phyloP scores from a whole-genome alignment of 2,888 invertebrate genomes.

The Phalera bucephala region DNA sequence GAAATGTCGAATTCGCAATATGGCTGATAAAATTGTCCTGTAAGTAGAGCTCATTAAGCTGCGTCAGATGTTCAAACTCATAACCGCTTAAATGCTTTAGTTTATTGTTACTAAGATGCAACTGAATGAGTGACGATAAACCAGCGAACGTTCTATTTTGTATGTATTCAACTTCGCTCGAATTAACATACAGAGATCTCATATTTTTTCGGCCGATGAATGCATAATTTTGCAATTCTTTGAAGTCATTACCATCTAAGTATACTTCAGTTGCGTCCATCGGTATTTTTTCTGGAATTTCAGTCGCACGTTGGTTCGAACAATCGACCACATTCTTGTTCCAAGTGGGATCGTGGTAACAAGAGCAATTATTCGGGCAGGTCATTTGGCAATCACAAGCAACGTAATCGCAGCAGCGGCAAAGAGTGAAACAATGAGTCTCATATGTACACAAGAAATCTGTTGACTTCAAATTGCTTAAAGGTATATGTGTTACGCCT shows the following conservation, averaged over 20 bases:
- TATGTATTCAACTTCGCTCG: slow-evolving; percentile 91
- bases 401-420: slow-evolving; percentile 97
- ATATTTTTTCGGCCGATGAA: slow-evolving; percentile 96
- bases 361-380: slow-evolving; percentile 96
- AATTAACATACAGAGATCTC: slow-evolving; percentile 93
- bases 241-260: slow-evolving; percentile 94
- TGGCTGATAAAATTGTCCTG: slow-evolving; percentile 91
- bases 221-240: slow-evolving; percentile 92
- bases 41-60: slow-evolving; percentile 91
- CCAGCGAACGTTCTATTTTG: slow-evolving; percentile 95
- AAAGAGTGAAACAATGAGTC: slow-evolving; percentile 95
- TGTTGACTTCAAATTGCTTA: slow-evolving; percentile 88
- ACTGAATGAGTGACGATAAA: slow-evolving; percentile 88
- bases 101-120: slow-evolving; percentile 94
- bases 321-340: slow-evolving; percentile 96
- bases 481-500: slow-evolving; percentile 89
- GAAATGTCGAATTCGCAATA: slow-evolving; percentile 91
- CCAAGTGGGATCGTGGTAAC: slow-evolving; percentile 97
- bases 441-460: slow-evolving; percentile 96
- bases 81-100: slow-evolving; percentile 90
- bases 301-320: slow-evolving; percentile 88
- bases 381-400: slow-evolving; percentile 98
- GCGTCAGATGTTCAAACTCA: slow-evolving; percentile 92
- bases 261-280: slow-evolving; percentile 97
- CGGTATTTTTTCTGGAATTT: slow-evolving; percentile 93